Percentiles rank a stretch among this genome's conserved stretches.
phyloP scores from a whole-genome alignment of 1,140 invertebrate genomes.

The Drosophila triauraria region DNA sequence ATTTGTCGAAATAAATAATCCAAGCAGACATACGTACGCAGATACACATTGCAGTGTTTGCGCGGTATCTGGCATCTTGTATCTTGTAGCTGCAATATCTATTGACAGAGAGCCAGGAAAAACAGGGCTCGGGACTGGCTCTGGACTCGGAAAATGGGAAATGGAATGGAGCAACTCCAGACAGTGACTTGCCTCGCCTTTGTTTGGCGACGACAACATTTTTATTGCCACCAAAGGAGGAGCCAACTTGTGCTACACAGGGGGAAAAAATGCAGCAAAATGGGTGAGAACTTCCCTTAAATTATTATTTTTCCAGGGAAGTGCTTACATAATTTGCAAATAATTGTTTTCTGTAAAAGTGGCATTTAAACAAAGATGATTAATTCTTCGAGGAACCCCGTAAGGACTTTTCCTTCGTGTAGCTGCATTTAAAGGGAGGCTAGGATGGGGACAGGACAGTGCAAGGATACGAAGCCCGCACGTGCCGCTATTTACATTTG shows the following conservation, averaged over 20 bases:
- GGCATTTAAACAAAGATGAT: too few species aligned
- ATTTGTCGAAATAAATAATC: slow-evolving; percentile 50
- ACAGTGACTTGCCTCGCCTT: slow-evolving; percentile 50
- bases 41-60: slow-evolving; percentile 43
- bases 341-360: not conserved
- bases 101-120: slow-evolving; percentile 55
- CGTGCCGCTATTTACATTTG: slow-evolving; percentile 84
- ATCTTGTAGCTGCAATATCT: slow-evolving; percentile 68
- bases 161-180: not conserved
- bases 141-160: not conserved
- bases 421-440: slow-evolving; percentile 21
- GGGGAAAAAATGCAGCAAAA: not conserved
- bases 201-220: slow-evolving; percentile 71
- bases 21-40: slow-evolving; percentile 11
- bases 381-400: too few species aligned
- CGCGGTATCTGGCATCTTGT: slow-evolving; percentile 22
- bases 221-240: slow-evolving; percentile 56
- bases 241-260: not conserved
- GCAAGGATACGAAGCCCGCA: slow-evolving; percentile 42
- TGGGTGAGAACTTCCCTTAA: not conserved
- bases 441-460: not conserved
- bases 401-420: not conserved
- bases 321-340: not conserved
- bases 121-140: not conserved
- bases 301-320: not conserved